Evolutionary conservation across 2,113 vertebrate genomes (phyloP).

Genomic region (Abramis brama): DNA sequence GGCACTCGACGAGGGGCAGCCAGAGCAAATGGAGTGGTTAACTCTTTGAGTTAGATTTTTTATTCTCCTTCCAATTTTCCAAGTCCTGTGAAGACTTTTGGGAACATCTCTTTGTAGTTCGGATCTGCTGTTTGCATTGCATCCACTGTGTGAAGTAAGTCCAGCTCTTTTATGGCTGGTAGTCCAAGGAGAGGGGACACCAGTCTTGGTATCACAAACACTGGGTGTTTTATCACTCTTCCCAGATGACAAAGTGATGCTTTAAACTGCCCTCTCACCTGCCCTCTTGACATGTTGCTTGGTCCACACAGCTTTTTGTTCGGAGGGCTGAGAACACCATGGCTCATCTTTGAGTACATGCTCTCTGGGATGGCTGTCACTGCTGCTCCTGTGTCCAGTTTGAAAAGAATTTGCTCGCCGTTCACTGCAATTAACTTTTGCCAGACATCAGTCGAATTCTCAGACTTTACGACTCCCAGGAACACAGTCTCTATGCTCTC

Average conservation of each 20-base stretch:
- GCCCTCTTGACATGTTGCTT: background rate
- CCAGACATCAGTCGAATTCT: background rate
- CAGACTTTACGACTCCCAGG: background rate
- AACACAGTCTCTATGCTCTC: background rate
- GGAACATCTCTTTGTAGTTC: background rate
- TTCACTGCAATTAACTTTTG: background rate
- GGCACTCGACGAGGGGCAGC: background rate
- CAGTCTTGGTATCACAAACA: background rate
- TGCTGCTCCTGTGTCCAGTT: background rate
- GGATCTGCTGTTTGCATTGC: background rate
- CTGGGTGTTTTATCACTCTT: slow-evolving; percentile 1
- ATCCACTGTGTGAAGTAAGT: background rate
- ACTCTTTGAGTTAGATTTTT: background rate
- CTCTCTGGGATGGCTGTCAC: background rate
- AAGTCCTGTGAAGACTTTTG: background rate
- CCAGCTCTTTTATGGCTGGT: background rate
- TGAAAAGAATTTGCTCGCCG: background rate
- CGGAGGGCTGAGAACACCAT: background rate
- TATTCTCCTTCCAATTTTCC: background rate
- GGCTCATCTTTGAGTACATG: background rate
- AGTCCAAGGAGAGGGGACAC: background rate
- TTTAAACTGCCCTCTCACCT: background rate
- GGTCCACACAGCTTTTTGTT: background rate
- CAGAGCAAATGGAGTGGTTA: background rate
- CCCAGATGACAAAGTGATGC: background rate